phyloP scores from a whole-genome alignment of 2,888 invertebrate genomes.

The Latheticus oryzae region DNA sequence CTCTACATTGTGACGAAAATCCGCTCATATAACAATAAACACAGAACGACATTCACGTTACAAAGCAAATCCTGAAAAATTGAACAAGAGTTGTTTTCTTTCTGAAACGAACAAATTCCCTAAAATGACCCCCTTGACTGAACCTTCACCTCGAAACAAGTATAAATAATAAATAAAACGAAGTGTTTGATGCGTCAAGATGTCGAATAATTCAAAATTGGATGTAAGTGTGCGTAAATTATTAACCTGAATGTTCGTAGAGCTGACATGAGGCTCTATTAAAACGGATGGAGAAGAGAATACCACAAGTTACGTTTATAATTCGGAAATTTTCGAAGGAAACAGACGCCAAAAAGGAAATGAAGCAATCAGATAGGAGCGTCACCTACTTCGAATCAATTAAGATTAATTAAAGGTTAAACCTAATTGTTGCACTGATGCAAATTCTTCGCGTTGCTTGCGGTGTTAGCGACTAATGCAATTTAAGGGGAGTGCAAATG shows the following conservation, averaged over 20 bases:
- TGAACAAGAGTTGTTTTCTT: too few relatives aligned
- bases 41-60: too few relatives aligned
- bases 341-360: conserved; percentile 14
- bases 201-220: conserved; percentile 19
- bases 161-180: conserved; percentile 23
- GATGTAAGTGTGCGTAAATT: conserved; percentile 6
- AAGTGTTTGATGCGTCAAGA: conserved; percentile 2
- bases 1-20: too few relatives aligned
- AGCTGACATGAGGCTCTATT: conserved; percentile 8
- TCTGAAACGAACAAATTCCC: too few relatives aligned
- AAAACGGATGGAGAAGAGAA: conserved; percentile 18
- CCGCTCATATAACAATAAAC: too few relatives aligned
- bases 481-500: too few relatives aligned
- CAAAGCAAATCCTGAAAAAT: too few relatives aligned
- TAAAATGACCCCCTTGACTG: too few relatives aligned
- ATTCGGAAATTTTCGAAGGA: conserved; percentile 24
- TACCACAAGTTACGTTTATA: conserved; percentile 1
- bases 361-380: conserved; percentile 34
- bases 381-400: conserved; percentile 22
- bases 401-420: conserved; percentile 15
- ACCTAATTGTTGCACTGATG: conserved; percentile 21
- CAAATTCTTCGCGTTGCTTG: too few relatives aligned
- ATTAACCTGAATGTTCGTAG: conserved; percentile 10
- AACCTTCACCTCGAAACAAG: too few relatives aligned
- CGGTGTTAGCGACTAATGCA: too few relatives aligned